Evolutionary conservation across 2,113 vertebrate species (phyloP), one percentile per base, ranked within the genome.

Genomic region (Amia ocellicauda): DNA sequence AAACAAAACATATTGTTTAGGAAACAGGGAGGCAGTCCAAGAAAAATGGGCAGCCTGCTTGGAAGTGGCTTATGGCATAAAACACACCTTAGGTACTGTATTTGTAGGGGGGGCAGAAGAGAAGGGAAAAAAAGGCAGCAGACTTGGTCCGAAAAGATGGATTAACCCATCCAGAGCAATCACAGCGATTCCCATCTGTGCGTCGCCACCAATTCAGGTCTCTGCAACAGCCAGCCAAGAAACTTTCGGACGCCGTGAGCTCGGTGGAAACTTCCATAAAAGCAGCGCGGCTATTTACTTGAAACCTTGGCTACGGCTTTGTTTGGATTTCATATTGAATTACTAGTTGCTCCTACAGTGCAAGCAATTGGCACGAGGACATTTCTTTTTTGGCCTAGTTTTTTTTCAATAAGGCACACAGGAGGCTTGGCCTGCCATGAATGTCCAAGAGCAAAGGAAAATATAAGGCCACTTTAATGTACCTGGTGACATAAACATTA

Each of bases 281-380:
- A 71, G 55, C 78, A 72, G 54, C 65, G 52, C 24, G 0, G 0
- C 1, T 20, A 64, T 66, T 17, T 73, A 69, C 20, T 1, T 60
- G 45, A 74, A 77, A 64, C 53, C 68, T 66, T 83, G 70, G 76
- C 69, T 3, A 26, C 11, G 41, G 63, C 72, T 71, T 58, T 70
- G 72, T 76, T 81, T 75, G 72, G 70, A 63, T 59, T 78, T 78
- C 28, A 66, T 69, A 76, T 83, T 71, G 22, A 71, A 70, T 85
- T 82, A 71, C 77, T 59, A 69, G 60, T 65, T 64, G 74, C 72
- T 63, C 67, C 63, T 2, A 45, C 26, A 53, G 71, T 69, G 71
- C 67, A 53, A 50, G 69, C 43, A 24, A 57, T 69, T 80, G 77
- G 78, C 73, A 68, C 0, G 0, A 9, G 13, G n/a, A 58, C n/a